These are phyloP conservation scores for Synergus japonicus DNA, from an alignment of 2,888 invertebrate genomes.

Conservation along the genomic window DNA sequence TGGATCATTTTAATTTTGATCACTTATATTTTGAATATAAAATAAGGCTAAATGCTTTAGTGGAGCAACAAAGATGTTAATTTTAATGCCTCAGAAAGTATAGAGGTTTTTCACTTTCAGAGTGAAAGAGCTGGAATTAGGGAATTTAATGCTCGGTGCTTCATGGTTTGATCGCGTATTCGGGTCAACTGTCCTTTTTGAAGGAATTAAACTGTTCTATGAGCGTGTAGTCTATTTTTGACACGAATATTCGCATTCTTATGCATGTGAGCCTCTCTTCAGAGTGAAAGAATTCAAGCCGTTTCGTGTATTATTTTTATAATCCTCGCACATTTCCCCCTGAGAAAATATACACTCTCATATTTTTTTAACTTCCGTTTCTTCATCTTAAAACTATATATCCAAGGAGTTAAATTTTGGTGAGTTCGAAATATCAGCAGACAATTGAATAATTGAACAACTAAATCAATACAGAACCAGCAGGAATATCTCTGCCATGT, in stretches of 20 bases:
- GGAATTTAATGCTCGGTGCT: constrained; percentile 42
- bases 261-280: not conserved
- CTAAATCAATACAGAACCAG: not conserved
- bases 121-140: constrained; percentile 9
- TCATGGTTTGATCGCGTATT: constrained; percentile 61
- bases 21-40: not conserved
- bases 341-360: not conserved
- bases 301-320: not conserved
- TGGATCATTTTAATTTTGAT: not conserved
- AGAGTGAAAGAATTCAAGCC: not conserved
- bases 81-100: not conserved
- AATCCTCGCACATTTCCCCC: not conserved
- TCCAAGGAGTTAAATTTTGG: not conserved
- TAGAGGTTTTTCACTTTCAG: not conserved
- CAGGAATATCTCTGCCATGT: not conserved
- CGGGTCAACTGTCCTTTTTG: constrained; percentile 66
- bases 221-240: constrained; percentile 65
- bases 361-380: not conserved
- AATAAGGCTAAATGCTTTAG: not conserved
- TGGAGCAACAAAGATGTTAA: not conserved
- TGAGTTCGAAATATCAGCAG: not conserved
- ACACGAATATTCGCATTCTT: constrained; percentile 54
- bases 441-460: not conserved
- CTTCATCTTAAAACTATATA: not conserved
- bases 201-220: constrained; percentile 61